A percentile compares a stretch with the other conserved stretches of the same genome.
Conservation (phyloP, 2,888 invertebrate species). For the Pasiphila rectangulata region DNA sequence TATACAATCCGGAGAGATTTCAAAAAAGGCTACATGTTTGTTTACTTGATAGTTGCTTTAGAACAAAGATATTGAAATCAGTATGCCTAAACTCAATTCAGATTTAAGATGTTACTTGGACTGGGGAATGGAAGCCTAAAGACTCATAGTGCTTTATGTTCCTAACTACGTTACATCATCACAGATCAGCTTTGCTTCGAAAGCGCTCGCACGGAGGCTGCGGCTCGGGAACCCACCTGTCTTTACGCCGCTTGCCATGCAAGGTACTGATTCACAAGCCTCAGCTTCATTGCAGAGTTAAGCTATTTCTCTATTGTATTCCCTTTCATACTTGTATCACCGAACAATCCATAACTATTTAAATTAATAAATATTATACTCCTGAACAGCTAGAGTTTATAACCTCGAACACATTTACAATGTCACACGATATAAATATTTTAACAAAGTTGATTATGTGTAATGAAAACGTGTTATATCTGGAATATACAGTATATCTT, state of each 20-base stretch:
- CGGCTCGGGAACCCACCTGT: constrained; percentile 32
- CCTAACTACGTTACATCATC: constrained; percentile 75
- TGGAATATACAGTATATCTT: constrained; percentile 26
- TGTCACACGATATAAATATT: not conserved
- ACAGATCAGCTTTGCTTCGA: constrained; percentile 76
- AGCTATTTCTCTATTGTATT: constrained; percentile 6
- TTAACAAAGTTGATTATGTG: not conserved
- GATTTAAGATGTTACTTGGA: no score
- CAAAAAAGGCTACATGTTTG: not conserved
- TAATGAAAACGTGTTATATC: constrained; percentile 12
- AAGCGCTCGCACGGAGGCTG: constrained; percentile 58
- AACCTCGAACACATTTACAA: constrained; percentile 3
- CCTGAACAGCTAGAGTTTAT: constrained; percentile 4
- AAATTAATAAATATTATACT: not conserved
- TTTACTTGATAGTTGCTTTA: not conserved
- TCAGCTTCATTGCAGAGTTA: constrained; percentile 32
- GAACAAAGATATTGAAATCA: no score
- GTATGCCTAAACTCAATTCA: not conserved
- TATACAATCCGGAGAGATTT: not conserved
- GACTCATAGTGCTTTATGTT: constrained; percentile 66
- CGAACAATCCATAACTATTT: not conserved
- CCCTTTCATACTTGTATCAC: constrained; percentile 9
- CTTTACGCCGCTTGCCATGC: not conserved
- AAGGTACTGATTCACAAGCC: constrained; percentile 18
- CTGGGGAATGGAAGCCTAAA: constrained; percentile 16